Evolutionary conservation across 1,140 invertebrate species (phyloP).

Genomic region (Dreissena polymorpha): DNA sequence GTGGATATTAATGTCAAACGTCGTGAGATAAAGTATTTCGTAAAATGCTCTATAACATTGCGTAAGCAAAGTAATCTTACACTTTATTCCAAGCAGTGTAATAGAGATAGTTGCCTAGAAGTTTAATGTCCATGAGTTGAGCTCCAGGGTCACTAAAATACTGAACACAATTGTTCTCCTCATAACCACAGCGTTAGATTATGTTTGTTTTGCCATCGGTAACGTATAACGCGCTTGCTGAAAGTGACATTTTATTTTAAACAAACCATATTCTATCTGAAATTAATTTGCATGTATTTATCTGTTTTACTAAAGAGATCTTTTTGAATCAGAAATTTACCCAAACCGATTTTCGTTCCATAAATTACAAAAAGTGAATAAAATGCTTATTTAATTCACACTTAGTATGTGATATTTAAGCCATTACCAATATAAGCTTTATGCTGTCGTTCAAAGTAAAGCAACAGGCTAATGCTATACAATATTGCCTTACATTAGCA

Average conservation of each 20-base stretch:
- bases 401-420: too few relatives aligned
- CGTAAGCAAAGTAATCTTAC: not conserved
- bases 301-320: too few relatives aligned
- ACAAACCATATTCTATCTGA: too few relatives aligned
- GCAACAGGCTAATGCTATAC: not conserved
- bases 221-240: slow-evolving; percentile 20
- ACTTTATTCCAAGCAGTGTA: slow-evolving; percentile 45
- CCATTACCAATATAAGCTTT: too few relatives aligned
- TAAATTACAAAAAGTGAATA: too few relatives aligned
- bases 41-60: too few relatives aligned
- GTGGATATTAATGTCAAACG: not conserved
- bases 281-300: too few relatives aligned
- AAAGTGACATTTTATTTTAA: not conserved
- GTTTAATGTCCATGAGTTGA: slow-evolving; percentile 41
- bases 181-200: slow-evolving; percentile 15
- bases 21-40: not conserved
- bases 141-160: not conserved
- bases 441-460: too few relatives aligned
- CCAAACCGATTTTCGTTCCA: too few relatives aligned
- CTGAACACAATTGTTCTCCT: not conserved
- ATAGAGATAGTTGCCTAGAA: slow-evolving; percentile 41
- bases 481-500: not conserved
- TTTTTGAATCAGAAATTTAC: too few relatives aligned
- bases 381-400: too few relatives aligned
- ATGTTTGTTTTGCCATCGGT: slow-evolving; percentile 25